Evolutionary conservation across 1,140 invertebrate genomes (phyloP).

Genomic region (Psix sp.): DNA sequence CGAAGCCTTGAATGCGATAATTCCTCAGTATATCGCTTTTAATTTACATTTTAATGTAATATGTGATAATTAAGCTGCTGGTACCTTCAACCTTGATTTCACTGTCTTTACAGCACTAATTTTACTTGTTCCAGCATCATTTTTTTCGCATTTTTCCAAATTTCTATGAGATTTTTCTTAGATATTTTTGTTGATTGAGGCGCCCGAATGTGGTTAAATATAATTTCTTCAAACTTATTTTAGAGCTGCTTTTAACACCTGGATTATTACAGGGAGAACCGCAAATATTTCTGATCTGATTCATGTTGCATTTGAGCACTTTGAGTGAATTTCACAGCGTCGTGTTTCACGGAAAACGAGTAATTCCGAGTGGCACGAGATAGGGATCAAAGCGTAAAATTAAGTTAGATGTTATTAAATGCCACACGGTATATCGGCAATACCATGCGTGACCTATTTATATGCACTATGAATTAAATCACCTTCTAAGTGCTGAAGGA

Average conservation of each 20-base stretch:
- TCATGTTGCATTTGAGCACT: conserved; percentile 12
- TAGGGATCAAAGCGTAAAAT: conserved; percentile 46
- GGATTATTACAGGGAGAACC: no score
- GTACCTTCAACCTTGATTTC: conserved; percentile 15
- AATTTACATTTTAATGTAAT: conserved; percentile 66
- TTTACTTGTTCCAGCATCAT: background rate
- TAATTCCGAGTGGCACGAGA: conserved; percentile 13
- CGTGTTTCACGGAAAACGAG: conserved; percentile 24
- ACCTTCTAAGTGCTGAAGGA: conserved; percentile 1
- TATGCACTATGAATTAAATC: conserved; percentile 7
- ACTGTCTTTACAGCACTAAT: background rate
- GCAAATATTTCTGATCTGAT: conserved; percentile 7
- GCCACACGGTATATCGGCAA: conserved; percentile 30
- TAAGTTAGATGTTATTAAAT: conserved; percentile 44
- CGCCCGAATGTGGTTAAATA: no score
- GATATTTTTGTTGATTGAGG: no score
- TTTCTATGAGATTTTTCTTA: no score
- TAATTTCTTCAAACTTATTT: no score
- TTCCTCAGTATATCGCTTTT: conserved; percentile 26
- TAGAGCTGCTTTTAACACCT: no score
- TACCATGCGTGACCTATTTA: conserved; percentile 48
- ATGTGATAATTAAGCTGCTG: conserved; percentile 56
- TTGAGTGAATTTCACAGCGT: conserved; percentile 20
- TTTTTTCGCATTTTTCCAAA: background rate
- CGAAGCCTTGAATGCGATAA: conserved; percentile 28